phyloP scores from a whole-genome alignment of 1,140 invertebrate genomes.

The Sminthurides bifidus region DNA sequence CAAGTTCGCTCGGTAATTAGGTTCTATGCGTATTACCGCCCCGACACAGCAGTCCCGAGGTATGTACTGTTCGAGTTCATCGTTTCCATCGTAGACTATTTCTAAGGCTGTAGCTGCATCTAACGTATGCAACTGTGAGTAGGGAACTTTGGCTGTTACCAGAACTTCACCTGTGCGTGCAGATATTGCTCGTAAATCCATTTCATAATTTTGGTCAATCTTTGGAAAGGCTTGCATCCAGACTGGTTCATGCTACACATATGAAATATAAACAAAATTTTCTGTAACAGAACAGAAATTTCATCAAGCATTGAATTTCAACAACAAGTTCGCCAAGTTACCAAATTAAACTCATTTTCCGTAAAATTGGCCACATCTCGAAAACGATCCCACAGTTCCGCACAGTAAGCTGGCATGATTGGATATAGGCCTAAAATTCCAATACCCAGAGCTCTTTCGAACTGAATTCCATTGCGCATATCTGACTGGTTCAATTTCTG shows the following conservation, averaged over 20 bases:
- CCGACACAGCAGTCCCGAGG: slow-evolving; percentile 10
- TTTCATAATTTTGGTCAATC: slow-evolving; percentile 56
- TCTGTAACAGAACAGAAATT: not conserved
- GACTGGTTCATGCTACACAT: slow-evolving; percentile 36
- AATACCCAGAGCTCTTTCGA: slow-evolving; percentile 58
- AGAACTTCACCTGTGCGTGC: slow-evolving; percentile 44
- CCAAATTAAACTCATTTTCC: slow-evolving; percentile 34
- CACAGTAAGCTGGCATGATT: slow-evolving; percentile 76
- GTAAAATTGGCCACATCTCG: slow-evolving; percentile 17
- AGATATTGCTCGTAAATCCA: slow-evolving; percentile 50
- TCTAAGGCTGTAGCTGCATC: slow-evolving; percentile 43
- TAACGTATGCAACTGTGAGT: slow-evolving; percentile 42
- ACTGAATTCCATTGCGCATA: slow-evolving; percentile 56
- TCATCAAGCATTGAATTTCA: not conserved
- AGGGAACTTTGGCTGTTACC: slow-evolving; percentile 41
- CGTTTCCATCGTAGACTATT: slow-evolving; percentile 40
- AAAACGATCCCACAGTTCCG: slow-evolving; percentile 62
- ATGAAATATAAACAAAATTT: not conserved
- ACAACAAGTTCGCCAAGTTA: slow-evolving; percentile 31
- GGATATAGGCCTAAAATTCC: slow-evolving; percentile 76
- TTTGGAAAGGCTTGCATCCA: slow-evolving; percentile 57
- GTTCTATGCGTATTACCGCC: slow-evolving; percentile 15
- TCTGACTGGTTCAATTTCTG: slow-evolving; percentile 46
- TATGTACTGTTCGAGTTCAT: slow-evolving; percentile 17
- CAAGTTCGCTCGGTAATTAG: slow-evolving; percentile 26